Base-by-base conservation (phyloP, 2,113 vertebrate genomes). In the Lampris incognitus region DNA sequence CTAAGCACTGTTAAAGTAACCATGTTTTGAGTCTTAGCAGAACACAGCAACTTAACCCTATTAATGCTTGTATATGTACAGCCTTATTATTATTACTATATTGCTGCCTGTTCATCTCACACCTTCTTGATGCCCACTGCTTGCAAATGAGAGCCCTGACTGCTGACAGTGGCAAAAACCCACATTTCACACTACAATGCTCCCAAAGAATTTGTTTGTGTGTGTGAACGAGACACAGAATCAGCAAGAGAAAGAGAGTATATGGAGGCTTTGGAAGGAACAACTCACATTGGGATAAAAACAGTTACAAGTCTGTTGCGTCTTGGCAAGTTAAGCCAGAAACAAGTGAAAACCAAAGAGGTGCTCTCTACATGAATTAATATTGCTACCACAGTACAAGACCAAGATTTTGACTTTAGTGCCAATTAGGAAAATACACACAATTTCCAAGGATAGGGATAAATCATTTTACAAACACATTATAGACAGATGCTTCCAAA, bases 131-230 rank as follows among this genome's bases (percentile, higher is more conserved):
- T 24, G 24, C 24, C 24, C 8, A 1, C 36, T 8, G 61, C 76
- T 52, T 49, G 6, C 13, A 37, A 63, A 41, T 63, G 50, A 68
- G 59, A 50, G 8, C 0, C 24, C 66, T 82, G 81, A 84, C 70
- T 69, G 90, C 90, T 90, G 90, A 84, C 79, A 59, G 74, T 77
- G 89, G 87, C 87, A 87, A 1, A 88, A 86, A 74, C 0, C 42
- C 38, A 54, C 44, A 50, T 86, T 90, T 91, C 91, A 89, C 89
- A 86, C 73, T 73, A 58, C 71, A 46, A 1, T 51, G 8, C 66
- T 71, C 65, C 49, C 61, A 76, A 56, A 70, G 69, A 65, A 66
- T 58, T 2, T 37, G 8, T 40, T 44, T 44, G 63, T 38, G 6
- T 24, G 46, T 24, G 50, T 76, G 76, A 49, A 24, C 24, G 24